Conservation (phyloP, 2,113 vertebrate genomes). For the Hippocampus abdominalis region DNA sequence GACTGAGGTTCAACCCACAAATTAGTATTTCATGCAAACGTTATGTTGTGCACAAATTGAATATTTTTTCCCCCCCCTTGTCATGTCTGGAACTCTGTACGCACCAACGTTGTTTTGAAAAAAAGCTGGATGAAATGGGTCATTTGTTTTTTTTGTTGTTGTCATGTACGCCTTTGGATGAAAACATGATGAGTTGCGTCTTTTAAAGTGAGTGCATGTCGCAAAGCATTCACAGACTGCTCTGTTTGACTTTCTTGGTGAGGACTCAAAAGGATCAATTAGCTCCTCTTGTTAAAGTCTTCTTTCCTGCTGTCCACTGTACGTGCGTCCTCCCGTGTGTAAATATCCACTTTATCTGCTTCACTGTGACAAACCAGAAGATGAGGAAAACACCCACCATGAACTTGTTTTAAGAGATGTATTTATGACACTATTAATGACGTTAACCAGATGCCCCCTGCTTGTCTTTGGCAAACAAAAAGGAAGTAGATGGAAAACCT, state of each 20-base stretch:
- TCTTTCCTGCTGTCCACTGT: conserved; percentile 56
- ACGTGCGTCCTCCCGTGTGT: conserved; percentile 35
- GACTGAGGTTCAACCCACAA: neutral
- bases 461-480: conserved; percentile 49
- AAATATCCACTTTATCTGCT: conserved; percentile 35
- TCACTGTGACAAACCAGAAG: conserved; percentile 52
- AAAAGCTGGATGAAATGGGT: conserved; percentile 8
- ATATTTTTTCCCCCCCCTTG: neutral
- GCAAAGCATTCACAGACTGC: conserved; percentile 9
- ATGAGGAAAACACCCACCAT: conserved; percentile 22
- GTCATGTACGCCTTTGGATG: conserved; percentile 46
- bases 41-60: neutral
- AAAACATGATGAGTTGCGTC: conserved; percentile 18
- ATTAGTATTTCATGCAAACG: neutral
- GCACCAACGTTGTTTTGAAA: neutral
- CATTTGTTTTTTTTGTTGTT: conserved; percentile 12
- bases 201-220: conserved; percentile 18
- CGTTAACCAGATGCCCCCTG: conserved; percentile 54
- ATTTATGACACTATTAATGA: conserved; percentile 71
- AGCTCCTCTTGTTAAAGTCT: conserved; percentile 17
- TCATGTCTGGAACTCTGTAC: neutral
- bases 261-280: neutral
- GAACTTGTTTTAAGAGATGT: conserved; percentile 44
- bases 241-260: neutral
- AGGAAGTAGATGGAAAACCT: conserved; percentile 64